Percentiles rank a stretch among this genome's conserved stretches.
phyloP scores from a whole-genome alignment of 2,797 vertebrate genomes.

The Cottoperca gobio region DNA sequence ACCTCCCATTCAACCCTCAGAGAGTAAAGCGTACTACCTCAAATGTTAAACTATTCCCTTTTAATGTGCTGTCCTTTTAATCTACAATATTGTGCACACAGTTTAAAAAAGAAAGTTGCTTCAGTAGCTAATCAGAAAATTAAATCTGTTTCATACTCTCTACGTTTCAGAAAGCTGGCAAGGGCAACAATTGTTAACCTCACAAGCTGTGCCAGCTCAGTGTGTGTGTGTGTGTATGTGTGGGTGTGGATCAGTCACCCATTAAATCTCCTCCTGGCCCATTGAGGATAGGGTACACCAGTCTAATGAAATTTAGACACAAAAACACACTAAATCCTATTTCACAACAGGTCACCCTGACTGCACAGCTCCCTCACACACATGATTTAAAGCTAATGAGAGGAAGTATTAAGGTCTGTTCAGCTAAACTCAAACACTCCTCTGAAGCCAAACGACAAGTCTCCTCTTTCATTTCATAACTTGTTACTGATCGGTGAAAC shows the following conservation, averaged over 20 bases:
- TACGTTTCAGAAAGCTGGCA: conserved; percentile 27
- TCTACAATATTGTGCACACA: background rate
- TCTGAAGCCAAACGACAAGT: conserved; percentile 11
- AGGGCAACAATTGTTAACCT: conserved; percentile 27
- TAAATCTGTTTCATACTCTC: background rate
- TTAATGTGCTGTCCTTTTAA: background rate
- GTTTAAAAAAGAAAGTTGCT: background rate
- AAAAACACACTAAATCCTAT: conserved; percentile 47
- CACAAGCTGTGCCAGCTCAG: conserved; percentile 10
- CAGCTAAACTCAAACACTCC: conserved; percentile 24
- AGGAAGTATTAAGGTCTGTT: conserved; percentile 33
- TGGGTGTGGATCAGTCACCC: conserved; percentile 34
- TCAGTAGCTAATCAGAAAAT: conserved; percentile 15
- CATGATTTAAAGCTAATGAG: conserved; percentile 59
- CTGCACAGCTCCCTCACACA: conserved; percentile 30
- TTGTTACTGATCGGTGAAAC: conserved; percentile 31
- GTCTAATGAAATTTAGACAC: conserved; percentile 14
- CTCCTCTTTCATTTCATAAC: conserved; percentile 36
- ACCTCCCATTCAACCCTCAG: background rate
- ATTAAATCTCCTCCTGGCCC: conserved; percentile 45
- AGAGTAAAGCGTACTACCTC: background rate
- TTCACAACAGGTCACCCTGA: conserved; percentile 60
- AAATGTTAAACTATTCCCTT: background rate
- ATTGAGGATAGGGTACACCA: conserved; percentile 9
- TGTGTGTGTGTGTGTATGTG: conserved; percentile 33